Conservation (phyloP, 2,797 vertebrate genomes). For the Scolopax rusticola region DNA sequence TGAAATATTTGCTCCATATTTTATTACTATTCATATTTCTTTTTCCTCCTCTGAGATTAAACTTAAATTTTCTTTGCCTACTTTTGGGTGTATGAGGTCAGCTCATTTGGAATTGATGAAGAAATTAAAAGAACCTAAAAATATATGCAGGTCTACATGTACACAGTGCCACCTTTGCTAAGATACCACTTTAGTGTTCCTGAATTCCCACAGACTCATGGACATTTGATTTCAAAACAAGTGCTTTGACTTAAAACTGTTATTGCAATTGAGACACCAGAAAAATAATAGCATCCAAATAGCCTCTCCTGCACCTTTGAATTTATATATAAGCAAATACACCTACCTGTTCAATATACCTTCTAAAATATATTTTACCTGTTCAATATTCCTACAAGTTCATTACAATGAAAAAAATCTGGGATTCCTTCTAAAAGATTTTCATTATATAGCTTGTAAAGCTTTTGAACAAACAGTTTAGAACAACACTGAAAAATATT, state of each 20-base stretch:
- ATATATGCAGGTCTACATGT: not conserved
- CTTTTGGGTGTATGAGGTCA: not conserved
- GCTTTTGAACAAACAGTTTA: not conserved
- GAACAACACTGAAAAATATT: not conserved
- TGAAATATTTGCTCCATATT: not conserved
- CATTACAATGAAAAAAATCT: not conserved
- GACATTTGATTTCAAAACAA: not conserved
- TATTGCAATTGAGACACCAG: not conserved
- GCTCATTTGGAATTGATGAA: not conserved
- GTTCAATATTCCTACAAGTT: not conserved
- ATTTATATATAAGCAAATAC: not conserved
- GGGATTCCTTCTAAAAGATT: not conserved
- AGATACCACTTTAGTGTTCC: conserved; percentile 1
- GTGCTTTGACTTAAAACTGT: not conserved
- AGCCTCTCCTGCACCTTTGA: not conserved
- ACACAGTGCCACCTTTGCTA: not conserved
- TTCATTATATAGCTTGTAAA: not conserved
- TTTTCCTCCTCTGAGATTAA: not conserved
- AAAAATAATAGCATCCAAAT: not conserved
- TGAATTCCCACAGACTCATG: not conserved
- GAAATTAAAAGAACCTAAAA: not conserved
- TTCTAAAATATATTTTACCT: not conserved
- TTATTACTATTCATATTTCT: not conserved
- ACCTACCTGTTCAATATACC: not conserved
- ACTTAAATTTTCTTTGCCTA: not conserved